A percentile compares a stretch with the other conserved stretches of the same genome.
These are phyloP conservation scores for Anthoptus insignis DNA, from an alignment of 2,888 invertebrate genomes.

Conservation along the genomic window DNA sequence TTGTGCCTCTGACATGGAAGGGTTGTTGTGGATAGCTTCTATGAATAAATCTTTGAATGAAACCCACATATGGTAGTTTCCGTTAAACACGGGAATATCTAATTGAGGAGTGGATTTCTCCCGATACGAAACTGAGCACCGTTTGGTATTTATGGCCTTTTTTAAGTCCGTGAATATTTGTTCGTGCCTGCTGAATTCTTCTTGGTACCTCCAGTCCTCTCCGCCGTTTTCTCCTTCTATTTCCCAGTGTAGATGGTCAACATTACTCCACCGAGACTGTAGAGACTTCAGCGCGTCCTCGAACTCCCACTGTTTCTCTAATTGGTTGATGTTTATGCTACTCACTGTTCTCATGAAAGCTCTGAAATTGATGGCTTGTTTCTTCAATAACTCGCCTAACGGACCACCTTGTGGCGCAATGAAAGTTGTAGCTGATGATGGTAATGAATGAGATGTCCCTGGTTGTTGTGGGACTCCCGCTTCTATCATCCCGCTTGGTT, in stretches of 20 bases:
- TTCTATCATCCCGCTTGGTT: too few species aligned
- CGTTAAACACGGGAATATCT: conserved; percentile 10
- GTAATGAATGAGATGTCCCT: too few species aligned
- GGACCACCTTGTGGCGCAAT: too few species aligned
- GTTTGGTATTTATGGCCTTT: neutral
- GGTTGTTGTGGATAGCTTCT: conserved; percentile 13
- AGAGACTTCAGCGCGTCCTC: neutral
- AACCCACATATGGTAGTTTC: conserved; percentile 10
- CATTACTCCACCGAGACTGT: neutral
- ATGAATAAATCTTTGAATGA: conserved; percentile 13
- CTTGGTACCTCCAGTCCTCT: neutral
- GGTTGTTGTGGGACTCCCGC: too few species aligned
- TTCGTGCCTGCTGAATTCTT: conserved; percentile 8
- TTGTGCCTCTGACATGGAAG: conserved; percentile 1
- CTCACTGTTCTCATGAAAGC: neutral
- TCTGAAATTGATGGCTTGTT: neutral
- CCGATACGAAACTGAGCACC: conserved; percentile 9
- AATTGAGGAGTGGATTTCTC: conserved; percentile 17
- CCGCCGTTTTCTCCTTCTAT: neutral
- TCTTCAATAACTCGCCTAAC: conserved; percentile 2
- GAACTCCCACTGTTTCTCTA: conserved; percentile 4
- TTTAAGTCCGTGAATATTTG: neutral
- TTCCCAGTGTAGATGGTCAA: conserved; percentile 11
- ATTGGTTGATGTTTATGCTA: neutral
- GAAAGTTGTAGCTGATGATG: too few species aligned